Evolutionary conservation across 2,888 invertebrate genomes (phyloP), one percentile per base, ranked within the genome.

Genomic region (Clivina fossor): DNA sequence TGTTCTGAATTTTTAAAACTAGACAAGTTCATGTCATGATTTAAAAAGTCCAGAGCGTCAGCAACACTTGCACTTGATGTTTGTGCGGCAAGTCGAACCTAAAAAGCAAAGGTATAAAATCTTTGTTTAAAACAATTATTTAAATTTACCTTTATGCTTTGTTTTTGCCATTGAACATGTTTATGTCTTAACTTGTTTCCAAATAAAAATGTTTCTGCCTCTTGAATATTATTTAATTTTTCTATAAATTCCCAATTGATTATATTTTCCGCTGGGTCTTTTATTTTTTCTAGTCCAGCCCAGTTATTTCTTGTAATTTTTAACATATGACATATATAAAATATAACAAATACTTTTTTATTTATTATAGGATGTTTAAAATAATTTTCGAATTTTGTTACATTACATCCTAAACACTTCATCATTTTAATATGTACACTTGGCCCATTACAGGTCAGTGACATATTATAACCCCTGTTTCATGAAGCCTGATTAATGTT

Each of bases 61-160:
- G 40, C 40, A 18, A 40, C 15, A 9, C 40, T 40, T 9, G n/a
- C 11, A 40, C 40, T 40, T 19, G 22, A 19, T n/a, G 20, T 40
- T 40, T 40, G 40, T 5, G 40, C 40, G 3, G 40, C 40, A 5
- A 19, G 22, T 20, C 22, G n/a, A 3, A 35, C 37, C 37, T 35
- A 35, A 16, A 35, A 8, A 5, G 3, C 18, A 35, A 8, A 13
- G 16, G n/a, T 16, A 35, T 11, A 3, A 8, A 35, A 35, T 35
- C 4, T 35, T 8, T 8, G 15, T 13, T 35, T 8, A 35, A 35
- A 3, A 4, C 18, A 8, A 13, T 35, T 35, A 35, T 35, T 35
- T 35, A 35, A 16, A 8, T 4, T 8, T n/a, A 40, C 40, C 20
- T 40, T 40, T 22, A 40, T 40, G 19, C 11, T 40, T 19, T 19